phyloP scores from a whole-genome alignment of 2,113 vertebrate species.

The Chitala chitala region DNA sequence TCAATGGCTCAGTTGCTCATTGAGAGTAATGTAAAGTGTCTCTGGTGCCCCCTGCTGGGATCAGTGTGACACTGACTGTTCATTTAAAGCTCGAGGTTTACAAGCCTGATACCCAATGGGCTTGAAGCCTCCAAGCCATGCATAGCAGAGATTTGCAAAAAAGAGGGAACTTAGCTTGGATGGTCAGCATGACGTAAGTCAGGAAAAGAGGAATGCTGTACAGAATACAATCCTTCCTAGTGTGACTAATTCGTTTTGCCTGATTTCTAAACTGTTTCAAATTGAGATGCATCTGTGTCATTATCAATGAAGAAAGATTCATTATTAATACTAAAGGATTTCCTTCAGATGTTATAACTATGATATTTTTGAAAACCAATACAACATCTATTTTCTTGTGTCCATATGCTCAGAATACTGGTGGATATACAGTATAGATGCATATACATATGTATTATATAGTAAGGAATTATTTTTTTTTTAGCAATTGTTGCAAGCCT shows the following conservation, averaged over 20 bases:
- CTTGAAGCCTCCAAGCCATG: background rate
- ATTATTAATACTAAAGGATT: background rate
- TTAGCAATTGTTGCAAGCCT: background rate
- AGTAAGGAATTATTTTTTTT: conserved; percentile 13
- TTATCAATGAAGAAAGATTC: background rate
- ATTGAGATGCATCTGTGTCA: background rate
- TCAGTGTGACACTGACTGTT: background rate
- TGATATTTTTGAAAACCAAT: background rate
- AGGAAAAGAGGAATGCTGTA: background rate
- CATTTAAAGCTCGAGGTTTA: background rate
- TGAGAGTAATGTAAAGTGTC: background rate
- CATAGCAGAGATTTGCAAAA: background rate
- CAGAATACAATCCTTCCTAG: background rate
- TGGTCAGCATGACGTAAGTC: background rate
- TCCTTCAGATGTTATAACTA: background rate
- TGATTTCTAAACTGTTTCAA: conserved; percentile 13
- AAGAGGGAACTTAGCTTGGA: no score
- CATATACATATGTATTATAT: conserved; percentile 1
- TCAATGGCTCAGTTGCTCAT: conserved; percentile 8
- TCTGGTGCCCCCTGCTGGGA: conserved; percentile 18
- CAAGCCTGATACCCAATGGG: no score
- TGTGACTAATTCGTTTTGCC: background rate
- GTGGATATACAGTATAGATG: background rate
- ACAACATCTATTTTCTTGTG: background rate
- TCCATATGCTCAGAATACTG: conserved; percentile 1